phyloP scores from a whole-genome alignment of 2,888 invertebrate genomes.

The Brachypalpus laphriformis region DNA sequence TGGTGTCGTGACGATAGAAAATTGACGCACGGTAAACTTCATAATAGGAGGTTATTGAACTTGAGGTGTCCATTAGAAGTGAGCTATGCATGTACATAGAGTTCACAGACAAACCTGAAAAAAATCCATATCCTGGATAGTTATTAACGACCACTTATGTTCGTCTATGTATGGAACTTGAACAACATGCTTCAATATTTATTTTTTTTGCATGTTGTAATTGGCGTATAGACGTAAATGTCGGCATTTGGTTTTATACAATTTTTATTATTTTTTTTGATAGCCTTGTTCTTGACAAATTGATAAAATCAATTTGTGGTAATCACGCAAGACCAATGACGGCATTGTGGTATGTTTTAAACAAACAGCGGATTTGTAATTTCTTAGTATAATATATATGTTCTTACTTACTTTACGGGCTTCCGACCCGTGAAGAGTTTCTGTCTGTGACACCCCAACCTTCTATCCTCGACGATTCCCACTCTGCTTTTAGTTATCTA shows the following conservation, averaged over 20 bases:
- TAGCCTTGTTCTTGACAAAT: conserved; percentile 42
- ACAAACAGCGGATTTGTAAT: too few relatives aligned
- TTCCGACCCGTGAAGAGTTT: too few relatives aligned
- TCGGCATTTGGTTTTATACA: neutral
- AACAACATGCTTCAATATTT: neutral
- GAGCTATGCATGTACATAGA: conserved; percentile 17
- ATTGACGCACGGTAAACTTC: conserved; percentile 39
- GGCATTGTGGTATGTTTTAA: too few relatives aligned
- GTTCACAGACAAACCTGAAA: conserved; percentile 18
- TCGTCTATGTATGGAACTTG: neutral
- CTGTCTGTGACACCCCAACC: too few relatives aligned
- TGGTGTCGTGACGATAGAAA: conserved; percentile 35
- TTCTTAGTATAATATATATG: too few relatives aligned
- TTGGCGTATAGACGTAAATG: neutral
- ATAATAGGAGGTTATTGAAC: conserved; percentile 58
- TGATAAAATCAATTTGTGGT: conserved; percentile 1
- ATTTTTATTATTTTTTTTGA: conserved; percentile 1
- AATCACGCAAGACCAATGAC: conserved; percentile 38
- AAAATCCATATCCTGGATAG: conserved; percentile 8
- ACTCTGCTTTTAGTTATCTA: too few relatives aligned
- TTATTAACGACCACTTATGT: neutral
- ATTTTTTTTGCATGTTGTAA: conserved; percentile 1
- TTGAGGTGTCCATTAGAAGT: conserved; percentile 32
- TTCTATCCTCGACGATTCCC: too few relatives aligned
- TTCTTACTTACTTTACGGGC: too few relatives aligned